A percentile compares a stretch with the other conserved stretches of the same genome.
phyloP scores from a whole-genome alignment of 2,888 invertebrate species.

The Eilema griseolum region DNA sequence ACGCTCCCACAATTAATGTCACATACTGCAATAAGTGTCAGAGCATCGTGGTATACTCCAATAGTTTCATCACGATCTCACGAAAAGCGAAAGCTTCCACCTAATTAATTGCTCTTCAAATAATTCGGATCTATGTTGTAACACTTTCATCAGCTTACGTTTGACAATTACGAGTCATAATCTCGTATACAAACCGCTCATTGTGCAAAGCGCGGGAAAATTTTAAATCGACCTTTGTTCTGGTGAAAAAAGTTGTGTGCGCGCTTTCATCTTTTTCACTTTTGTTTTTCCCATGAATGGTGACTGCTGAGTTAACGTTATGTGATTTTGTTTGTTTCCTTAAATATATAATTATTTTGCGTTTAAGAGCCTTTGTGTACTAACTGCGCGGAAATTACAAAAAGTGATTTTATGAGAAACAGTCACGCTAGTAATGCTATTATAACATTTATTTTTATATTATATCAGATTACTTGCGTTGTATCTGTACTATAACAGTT shows the following conservation, averaged over 20 bases:
- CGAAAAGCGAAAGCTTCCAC: conserved; percentile 65
- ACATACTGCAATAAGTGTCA: conserved; percentile 32
- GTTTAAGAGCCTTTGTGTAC: not conserved
- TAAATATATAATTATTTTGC: conserved; percentile 9
- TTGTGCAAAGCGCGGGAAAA: conserved; percentile 49
- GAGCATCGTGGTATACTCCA: conserved; percentile 44
- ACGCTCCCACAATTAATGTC: conserved; percentile 49
- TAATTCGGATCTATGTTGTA: conserved; percentile 69
- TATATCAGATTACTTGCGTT: not conserved
- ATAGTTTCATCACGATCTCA: conserved; percentile 58
- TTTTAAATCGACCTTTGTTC: conserved; percentile 52
- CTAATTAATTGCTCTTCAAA: conserved; percentile 70
- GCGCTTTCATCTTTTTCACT: conserved; percentile 72
- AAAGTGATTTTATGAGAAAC: not conserved
- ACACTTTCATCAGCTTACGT: conserved; percentile 68
- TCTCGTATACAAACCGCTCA: conserved; percentile 44
- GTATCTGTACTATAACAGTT: not conserved
- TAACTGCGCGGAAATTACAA: not conserved
- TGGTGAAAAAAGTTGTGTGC: conserved; percentile 50
- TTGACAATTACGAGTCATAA: conserved; percentile 53
- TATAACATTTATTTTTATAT: not conserved
- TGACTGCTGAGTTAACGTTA: conserved; percentile 35
- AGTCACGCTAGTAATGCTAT: conserved; percentile 3
- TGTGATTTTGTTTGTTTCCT: conserved; percentile 18
- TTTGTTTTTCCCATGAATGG: conserved; percentile 61